A percentile compares a stretch with the other conserved stretches of the same genome.
Evolutionary conservation across 2,888 invertebrate species (phyloP).

Genomic region (Caenorhabditis doughertyi): DNA sequence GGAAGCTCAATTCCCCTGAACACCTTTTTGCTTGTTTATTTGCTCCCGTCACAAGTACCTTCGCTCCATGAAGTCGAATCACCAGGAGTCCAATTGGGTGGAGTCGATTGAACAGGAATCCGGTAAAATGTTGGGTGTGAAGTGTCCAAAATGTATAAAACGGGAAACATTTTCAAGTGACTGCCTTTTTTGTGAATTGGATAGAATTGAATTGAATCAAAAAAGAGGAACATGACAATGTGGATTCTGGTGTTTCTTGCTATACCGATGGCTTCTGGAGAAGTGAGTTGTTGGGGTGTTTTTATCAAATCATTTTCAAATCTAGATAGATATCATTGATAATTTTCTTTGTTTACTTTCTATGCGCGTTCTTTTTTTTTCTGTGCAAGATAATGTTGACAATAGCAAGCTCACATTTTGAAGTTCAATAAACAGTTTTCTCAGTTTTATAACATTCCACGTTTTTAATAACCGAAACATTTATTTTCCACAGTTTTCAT

Average conservation of each 20-base stretch:
- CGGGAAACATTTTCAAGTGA: conserved; percentile 31
- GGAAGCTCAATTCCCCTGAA: conserved; percentile 5
- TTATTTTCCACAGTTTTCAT: too few species aligned
- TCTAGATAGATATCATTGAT: too few species aligned
- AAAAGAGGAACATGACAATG: neutral
- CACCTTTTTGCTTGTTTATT: conserved; percentile 29
- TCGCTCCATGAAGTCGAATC: conserved; percentile 7
- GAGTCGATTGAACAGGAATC: conserved; percentile 13
- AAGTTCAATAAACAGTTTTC: too few species aligned
- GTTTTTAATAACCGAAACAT: too few species aligned
- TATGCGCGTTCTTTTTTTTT: too few species aligned
- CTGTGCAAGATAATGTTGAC: too few species aligned
- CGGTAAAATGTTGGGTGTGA: neutral
- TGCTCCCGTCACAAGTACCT: neutral
- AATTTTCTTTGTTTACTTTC: too few species aligned
- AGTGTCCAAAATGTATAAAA: conserved; percentile 22
- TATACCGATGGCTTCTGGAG: conserved; percentile 36
- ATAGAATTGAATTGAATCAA: neutral
- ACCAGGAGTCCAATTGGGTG: conserved; percentile 11
- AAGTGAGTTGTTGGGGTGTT: conserved; percentile 24
- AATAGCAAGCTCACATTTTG: too few species aligned
- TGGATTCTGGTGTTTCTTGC: conserved; percentile 19
- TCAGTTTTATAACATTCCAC: too few species aligned
- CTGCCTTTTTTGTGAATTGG: conserved; percentile 2
- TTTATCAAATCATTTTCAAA: neutral